Conservation (phyloP, 2,888 invertebrate genomes). For the Thymelicus sylvestris region DNA sequence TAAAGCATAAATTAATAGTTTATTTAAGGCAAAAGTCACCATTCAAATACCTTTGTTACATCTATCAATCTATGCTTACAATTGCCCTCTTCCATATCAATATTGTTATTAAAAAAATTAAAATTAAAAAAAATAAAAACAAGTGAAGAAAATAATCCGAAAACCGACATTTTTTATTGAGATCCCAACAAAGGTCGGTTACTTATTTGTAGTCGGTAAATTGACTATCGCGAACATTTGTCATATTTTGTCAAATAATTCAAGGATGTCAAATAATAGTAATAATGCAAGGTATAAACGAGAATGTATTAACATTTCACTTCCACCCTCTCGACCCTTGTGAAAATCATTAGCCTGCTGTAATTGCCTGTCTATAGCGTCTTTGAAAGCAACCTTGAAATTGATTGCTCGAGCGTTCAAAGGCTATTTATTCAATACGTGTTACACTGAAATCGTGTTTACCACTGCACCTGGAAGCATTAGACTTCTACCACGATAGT, state of each 20-base stretch:
- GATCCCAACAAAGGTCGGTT: too few relatives aligned
- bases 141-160: too few relatives aligned
- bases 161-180: too few relatives aligned
- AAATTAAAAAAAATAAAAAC: too few relatives aligned
- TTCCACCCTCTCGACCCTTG: constrained; percentile 22
- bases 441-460: constrained; percentile 45
- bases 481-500: constrained; percentile 65
- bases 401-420: constrained; percentile 41
- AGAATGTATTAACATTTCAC: constrained; percentile 20
- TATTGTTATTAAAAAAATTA: too few relatives aligned
- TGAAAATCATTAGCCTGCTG: constrained; percentile 31
- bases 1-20: background rate
- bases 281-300: background rate
- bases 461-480: constrained; percentile 54
- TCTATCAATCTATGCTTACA: too few relatives aligned
- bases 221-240: too few relatives aligned
- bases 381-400: constrained; percentile 42
- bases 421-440: constrained; percentile 40
- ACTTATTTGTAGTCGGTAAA: too few relatives aligned
- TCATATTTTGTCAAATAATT: too few relatives aligned
- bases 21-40: background rate
- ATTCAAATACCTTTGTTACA: too few relatives aligned
- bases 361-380: constrained; percentile 36
- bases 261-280: too few relatives aligned
- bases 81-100: too few relatives aligned